These are phyloP conservation scores for Monochamus saltuarius DNA, from an alignment of 1,140 invertebrate genomes.

Conservation along the genomic window DNA sequence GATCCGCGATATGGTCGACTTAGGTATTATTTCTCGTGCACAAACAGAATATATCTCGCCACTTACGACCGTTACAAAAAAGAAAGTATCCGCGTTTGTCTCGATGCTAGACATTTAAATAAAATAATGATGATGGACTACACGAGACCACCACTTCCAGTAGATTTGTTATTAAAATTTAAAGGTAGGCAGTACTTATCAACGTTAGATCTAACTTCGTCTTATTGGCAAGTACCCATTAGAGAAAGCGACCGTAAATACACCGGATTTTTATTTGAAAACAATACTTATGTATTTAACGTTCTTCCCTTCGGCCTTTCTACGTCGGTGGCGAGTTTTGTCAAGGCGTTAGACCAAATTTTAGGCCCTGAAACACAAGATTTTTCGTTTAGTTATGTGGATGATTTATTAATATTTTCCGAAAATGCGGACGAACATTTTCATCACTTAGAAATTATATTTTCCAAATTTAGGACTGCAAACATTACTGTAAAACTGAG, in stretches of 20 bases:
- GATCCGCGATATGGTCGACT: conserved; percentile 7
- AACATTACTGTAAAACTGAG: background rate
- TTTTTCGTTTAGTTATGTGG: no score
- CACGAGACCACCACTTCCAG: background rate
- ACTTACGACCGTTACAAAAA: conserved; percentile 9
- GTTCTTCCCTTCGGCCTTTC: background rate
- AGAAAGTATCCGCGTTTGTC: conserved; percentile 5
- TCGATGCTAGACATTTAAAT: conserved; percentile 9
- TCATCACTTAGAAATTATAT: no score
- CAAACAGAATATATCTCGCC: conserved; percentile 15
- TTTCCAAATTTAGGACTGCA: background rate
- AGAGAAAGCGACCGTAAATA: background rate
- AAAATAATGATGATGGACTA: background rate
- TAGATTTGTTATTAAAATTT: conserved; percentile 7
- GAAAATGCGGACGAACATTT: no score
- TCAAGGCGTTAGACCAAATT: background rate
- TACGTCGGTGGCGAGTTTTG: background rate
- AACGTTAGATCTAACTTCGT: background rate
- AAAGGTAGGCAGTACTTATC: background rate
- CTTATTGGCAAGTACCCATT: no score
- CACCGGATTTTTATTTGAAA: background rate
- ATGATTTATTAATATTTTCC: no score
- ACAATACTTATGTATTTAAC: background rate
- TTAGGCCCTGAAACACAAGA: no score
- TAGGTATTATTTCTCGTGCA: background rate